phyloP scores from a whole-genome alignment of 2,888 invertebrate species.

The Lutraria lutraria region DNA sequence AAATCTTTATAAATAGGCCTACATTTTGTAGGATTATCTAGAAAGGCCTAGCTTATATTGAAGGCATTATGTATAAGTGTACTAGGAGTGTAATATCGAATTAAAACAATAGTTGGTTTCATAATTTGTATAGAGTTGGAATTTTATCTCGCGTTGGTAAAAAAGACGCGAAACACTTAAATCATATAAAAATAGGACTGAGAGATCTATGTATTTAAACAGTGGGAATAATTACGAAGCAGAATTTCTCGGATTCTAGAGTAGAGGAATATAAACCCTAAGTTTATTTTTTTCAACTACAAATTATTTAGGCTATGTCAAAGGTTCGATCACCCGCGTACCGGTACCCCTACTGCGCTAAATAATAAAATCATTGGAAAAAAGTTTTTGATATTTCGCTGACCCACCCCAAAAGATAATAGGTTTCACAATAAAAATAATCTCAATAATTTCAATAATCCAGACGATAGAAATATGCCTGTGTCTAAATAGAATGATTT shows the following conservation, averaged over 20 bases:
- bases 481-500: too few relatives aligned
- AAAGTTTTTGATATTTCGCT: too few relatives aligned
- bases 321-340: background rate
- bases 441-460: too few relatives aligned
- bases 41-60: constrained; percentile 28
- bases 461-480: too few relatives aligned
- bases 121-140: constrained; percentile 14
- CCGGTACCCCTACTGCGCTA: background rate
- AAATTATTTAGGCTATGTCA: background rate
- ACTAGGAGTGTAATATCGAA: constrained; percentile 1
- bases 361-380: too few relatives aligned
- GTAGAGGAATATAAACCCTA: background rate
- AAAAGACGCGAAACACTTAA: background rate
- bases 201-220: background rate
- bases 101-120: constrained; percentile 6
- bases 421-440: too few relatives aligned
- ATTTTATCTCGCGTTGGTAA: constrained; percentile 14
- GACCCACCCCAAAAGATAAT: too few relatives aligned
- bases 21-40: constrained; percentile 30
- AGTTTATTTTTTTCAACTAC: too few relatives aligned
- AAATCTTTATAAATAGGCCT: constrained; percentile 38
- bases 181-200: background rate
- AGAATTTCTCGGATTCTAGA: background rate
- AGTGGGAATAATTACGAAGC: background rate
- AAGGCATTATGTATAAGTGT: background rate